Conservation (phyloP, 2,113 vertebrate genomes). For the Urocolius indicus region DNA sequence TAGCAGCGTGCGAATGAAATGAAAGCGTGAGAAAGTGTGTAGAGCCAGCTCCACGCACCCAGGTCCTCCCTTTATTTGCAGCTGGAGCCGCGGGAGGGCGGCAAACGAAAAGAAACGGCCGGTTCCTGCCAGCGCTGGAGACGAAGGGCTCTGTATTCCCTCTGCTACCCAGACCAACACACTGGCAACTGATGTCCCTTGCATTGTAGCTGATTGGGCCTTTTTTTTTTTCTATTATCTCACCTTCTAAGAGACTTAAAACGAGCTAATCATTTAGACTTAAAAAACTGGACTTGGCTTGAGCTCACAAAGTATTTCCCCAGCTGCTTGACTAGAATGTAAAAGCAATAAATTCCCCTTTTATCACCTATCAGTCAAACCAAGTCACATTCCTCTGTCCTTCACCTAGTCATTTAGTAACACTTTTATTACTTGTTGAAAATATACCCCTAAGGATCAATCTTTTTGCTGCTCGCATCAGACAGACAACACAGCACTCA, state of each 20-base stretch:
- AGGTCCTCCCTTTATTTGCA: not conserved
- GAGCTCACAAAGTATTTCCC: not conserved
- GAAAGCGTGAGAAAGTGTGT: not conserved
- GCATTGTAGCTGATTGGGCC: not conserved
- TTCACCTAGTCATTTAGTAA: not conserved
- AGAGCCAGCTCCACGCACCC: not conserved
- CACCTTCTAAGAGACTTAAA: not conserved
- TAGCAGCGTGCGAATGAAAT: not conserved
- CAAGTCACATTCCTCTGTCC: not conserved
- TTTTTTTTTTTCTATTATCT: not conserved
- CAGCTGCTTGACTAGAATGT: not conserved
- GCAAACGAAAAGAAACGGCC: slow-evolving; percentile 36
- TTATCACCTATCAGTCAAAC: not conserved
- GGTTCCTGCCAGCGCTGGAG: not conserved
- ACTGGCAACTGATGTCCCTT: not conserved
- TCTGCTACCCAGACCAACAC: not conserved
- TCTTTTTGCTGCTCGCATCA: not conserved
- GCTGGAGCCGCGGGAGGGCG: slow-evolving; percentile 74
- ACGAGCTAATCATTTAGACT: not conserved
- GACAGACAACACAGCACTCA: not conserved
- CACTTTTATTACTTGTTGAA: not conserved
- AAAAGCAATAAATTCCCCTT: not conserved
- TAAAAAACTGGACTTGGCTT: not conserved
- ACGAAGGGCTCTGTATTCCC: not conserved
- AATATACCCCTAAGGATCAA: not conserved